Conservation (phyloP, 2,797 vertebrate species). For the Tolypeutes matacus region DNA sequence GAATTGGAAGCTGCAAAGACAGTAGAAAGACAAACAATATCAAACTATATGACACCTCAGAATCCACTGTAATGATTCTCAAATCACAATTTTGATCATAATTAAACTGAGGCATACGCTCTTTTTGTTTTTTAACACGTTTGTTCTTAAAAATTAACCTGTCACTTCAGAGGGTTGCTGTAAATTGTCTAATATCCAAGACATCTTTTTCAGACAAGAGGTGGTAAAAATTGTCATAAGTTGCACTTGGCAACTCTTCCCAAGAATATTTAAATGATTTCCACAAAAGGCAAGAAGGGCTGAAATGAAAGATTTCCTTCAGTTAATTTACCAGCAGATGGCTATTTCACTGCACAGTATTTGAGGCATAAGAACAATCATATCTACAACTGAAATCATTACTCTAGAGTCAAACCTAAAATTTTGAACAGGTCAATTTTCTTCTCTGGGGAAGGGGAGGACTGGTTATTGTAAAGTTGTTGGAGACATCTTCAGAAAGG, state of each 20-base stretch:
- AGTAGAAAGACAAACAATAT: constrained; percentile 37
- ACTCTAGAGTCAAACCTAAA: neutral
- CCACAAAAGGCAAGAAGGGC: neutral
- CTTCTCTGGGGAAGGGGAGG: neutral
- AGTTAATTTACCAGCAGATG: neutral
- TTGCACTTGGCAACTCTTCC: neutral
- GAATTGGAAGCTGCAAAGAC: neutral
- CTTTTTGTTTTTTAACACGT: neutral
- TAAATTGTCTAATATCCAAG: neutral
- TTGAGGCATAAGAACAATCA: neutral
- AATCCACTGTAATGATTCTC: neutral
- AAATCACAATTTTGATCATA: neutral
- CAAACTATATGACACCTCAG: neutral
- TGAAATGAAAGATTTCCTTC: neutral
- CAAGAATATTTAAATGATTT: neutral
- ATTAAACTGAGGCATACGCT: neutral
- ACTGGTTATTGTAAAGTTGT: neutral
- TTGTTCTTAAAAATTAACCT: neutral
- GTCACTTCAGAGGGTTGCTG: neutral
- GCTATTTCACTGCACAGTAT: neutral
- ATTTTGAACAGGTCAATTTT: neutral
- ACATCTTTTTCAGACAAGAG: neutral
- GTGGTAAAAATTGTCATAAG: too few relatives aligned
- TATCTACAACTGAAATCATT: neutral
- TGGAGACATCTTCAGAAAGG: neutral